Percentiles rank a stretch among this genome's conserved stretches.
Conservation (phyloP, 2,888 invertebrate genomes). For the Ectemnius cavifrons region DNA sequence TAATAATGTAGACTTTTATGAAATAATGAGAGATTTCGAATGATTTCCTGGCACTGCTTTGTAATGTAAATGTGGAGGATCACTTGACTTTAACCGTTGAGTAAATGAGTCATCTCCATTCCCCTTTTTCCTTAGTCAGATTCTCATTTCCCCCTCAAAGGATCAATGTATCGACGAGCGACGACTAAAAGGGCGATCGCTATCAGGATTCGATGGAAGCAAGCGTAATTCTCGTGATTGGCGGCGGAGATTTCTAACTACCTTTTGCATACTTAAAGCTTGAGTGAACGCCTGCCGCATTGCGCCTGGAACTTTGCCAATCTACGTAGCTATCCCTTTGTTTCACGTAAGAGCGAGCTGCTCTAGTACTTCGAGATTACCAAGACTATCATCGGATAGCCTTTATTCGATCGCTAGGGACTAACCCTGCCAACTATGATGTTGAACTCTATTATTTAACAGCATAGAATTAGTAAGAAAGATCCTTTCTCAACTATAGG, state of each 20-base stretch:
- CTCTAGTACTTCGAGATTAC: too few relatives aligned
- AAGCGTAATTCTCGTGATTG: conserved; percentile 29
- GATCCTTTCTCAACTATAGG: too few relatives aligned
- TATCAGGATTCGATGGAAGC: conserved; percentile 4
- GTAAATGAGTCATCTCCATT: neutral
- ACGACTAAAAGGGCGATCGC: conserved; percentile 13
- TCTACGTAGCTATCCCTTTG: conserved; percentile 38
- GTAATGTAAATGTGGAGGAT: too few relatives aligned
- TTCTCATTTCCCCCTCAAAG: neutral
- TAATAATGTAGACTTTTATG: too few relatives aligned
- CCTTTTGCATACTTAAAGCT: conserved; percentile 44
- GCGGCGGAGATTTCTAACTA: conserved; percentile 17
- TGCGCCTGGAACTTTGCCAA: conserved; percentile 74
- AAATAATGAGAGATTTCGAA: too few relatives aligned
- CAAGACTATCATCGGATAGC: too few relatives aligned
- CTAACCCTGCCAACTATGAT: too few relatives aligned
- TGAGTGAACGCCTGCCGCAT: conserved; percentile 62
- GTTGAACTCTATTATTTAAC: too few relatives aligned
- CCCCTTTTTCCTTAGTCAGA: neutral
- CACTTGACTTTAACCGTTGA: too few relatives aligned
- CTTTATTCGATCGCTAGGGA: too few relatives aligned
- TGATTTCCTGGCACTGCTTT: too few relatives aligned
- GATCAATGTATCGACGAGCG: neutral
- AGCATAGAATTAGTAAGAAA: too few relatives aligned
- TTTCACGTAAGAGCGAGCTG: conserved; percentile 44